Percentiles rank a stretch among this genome's conserved stretches.
Conservation (phyloP, 2,888 invertebrate species). For the Hololepta plana region DNA sequence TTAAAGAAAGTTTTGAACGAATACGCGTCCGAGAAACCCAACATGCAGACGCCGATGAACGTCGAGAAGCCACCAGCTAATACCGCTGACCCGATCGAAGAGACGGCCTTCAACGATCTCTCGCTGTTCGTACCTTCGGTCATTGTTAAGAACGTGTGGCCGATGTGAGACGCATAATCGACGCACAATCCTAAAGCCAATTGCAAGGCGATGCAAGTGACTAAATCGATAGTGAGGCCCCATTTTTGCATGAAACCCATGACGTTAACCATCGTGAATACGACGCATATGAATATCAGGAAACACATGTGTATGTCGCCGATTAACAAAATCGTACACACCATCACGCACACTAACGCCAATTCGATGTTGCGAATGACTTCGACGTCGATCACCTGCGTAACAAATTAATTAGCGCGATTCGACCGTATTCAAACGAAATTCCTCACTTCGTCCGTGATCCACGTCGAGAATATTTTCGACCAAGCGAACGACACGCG, state of each 20-base stretch:
- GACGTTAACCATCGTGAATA: slow-evolving; percentile 54
- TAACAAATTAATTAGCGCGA: slow-evolving; percentile 9
- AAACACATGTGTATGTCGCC: slow-evolving; percentile 59
- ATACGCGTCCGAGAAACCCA: slow-evolving; percentile 54
- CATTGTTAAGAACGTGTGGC: slow-evolving; percentile 58
- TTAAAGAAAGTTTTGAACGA: slow-evolving; percentile 59
- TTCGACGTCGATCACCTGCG: slow-evolving; percentile 48
- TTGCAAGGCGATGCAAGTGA: slow-evolving; percentile 63
- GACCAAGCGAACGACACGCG: slow-evolving; percentile 52
- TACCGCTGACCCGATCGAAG: slow-evolving; percentile 58
- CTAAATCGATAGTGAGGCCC: slow-evolving; percentile 67
- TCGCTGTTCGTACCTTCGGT: slow-evolving; percentile 33
- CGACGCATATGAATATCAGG: slow-evolving; percentile 59
- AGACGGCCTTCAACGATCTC: slow-evolving; percentile 44
- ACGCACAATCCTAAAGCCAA: slow-evolving; percentile 68
- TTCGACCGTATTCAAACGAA: too few relatives aligned
- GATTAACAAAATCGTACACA: slow-evolving; percentile 57
- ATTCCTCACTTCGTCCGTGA: slow-evolving; percentile 60
- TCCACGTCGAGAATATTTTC: slow-evolving; percentile 55
- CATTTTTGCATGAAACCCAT: slow-evolving; percentile 64
- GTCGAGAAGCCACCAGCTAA: slow-evolving; percentile 63
- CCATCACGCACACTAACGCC: slow-evolving; percentile 60
- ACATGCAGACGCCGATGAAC: slow-evolving; percentile 49
- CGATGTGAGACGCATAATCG: slow-evolving; percentile 68
- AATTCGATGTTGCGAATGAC: slow-evolving; percentile 57